Percentiles rank a stretch among this genome's conserved stretches.
Conservation (phyloP, 2,797 vertebrate species). For the Sebastes kiyomatsui region DNA sequence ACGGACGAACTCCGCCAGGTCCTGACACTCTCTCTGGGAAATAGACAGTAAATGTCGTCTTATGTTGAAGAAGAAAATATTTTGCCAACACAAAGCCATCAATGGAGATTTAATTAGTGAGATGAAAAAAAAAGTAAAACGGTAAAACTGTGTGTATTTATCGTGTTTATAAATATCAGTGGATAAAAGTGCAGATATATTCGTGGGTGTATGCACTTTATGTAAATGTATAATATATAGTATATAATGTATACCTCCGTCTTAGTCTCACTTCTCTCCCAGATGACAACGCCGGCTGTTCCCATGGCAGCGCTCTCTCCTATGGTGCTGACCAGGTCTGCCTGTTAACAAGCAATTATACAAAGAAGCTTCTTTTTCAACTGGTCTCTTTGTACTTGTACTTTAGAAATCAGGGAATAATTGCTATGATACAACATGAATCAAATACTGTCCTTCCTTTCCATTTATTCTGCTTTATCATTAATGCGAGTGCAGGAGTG, state of each 20-base stretch:
- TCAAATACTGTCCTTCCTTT: neutral
- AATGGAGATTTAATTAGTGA: neutral
- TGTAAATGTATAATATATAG: neutral
- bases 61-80: neutral
- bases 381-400: neutral
- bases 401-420: too few species aligned
- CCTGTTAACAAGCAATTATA: slow-evolving; percentile 62
- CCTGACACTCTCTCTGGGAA: slow-evolving; percentile 83
- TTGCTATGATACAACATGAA: neutral
- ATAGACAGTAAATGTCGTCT: neutral
- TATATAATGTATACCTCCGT: slow-evolving; percentile 64
- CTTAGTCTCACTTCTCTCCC: slow-evolving; percentile 78
- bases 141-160: neutral
- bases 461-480: neutral
- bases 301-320: slow-evolving; percentile 89
- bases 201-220: neutral
- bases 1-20: slow-evolving; percentile 78
- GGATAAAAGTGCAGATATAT: neutral
- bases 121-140: neutral
- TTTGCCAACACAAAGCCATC: neutral
- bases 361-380: neutral
- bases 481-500: neutral
- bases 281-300: slow-evolving; percentile 83
- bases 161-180: neutral
- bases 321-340: slow-evolving; percentile 84